phyloP scores from a whole-genome alignment of 2,113 vertebrate genomes.

The Saccopteryx leptura region DNA sequence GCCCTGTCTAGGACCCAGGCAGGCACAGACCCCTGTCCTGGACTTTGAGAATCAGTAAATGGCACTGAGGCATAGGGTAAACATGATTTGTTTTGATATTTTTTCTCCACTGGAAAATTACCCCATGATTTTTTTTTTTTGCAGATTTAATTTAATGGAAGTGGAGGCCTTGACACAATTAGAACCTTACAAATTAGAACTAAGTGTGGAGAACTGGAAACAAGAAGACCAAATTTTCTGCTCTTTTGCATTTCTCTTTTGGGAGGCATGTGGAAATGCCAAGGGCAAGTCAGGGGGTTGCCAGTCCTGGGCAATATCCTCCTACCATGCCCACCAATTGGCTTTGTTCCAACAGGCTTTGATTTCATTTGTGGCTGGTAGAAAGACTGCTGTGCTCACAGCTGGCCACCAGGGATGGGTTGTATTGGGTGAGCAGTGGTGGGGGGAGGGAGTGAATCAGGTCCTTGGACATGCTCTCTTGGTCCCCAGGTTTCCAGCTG shows the following conservation, averaged over 20 bases:
- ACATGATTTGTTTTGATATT: background rate
- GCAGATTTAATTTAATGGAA: slow-evolving; percentile 71
- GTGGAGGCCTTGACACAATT: slow-evolving; percentile 72
- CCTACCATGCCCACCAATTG: fast-evolving
- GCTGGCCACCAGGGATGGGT: background rate
- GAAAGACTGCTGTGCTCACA: background rate
- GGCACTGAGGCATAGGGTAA: background rate
- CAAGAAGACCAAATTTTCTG: background rate
- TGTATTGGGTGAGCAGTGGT: fast-evolving
- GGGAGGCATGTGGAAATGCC: background rate
- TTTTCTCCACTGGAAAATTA: slow-evolving; percentile 67
- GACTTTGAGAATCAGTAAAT: background rate
- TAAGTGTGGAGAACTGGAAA: background rate
- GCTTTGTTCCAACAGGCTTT: background rate
- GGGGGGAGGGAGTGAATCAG: too few relatives aligned
- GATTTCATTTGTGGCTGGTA: background rate
- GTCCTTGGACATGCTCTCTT: background rate
- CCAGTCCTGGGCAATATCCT: fast-evolving
- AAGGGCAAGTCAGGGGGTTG: background rate
- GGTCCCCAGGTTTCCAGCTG: background rate
- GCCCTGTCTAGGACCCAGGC: background rate
- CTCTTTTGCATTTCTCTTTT: slow-evolving; percentile 37
- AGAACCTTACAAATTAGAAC: slow-evolving; percentile 37
- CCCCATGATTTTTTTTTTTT: slow-evolving; percentile 61
- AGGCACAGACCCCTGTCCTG: slow-evolving; percentile 43